Percentiles rank a stretch among this genome's conserved stretches.
Evolutionary conservation across 2,888 invertebrate species (phyloP).

Genomic region (Hirtodrosophila cameraria): DNA sequence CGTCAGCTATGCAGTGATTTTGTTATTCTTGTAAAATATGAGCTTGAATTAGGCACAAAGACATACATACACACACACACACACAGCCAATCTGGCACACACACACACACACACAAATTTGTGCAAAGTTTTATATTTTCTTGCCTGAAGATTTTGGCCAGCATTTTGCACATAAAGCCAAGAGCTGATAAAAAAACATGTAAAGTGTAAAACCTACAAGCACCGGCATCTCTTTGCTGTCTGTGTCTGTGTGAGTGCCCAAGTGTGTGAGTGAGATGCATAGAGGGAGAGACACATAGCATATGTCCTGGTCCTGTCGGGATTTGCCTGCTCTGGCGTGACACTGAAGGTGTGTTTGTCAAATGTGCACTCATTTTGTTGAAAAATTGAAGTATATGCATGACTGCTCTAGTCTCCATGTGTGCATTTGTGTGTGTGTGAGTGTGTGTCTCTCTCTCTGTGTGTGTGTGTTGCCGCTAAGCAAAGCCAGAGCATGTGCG

Average conservation of each 20-base stretch:
- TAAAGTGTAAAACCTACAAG: conserved; percentile 48
- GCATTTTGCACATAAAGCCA: conserved; percentile 31
- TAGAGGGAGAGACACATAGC: conserved; percentile 12
- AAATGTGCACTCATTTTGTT: conserved; percentile 78
- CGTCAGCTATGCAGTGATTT: conserved; percentile 73
- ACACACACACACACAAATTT: conserved; percentile 46
- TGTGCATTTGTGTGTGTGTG: conserved; percentile 2
- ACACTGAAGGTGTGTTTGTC: conserved; percentile 75
- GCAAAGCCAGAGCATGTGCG: conserved; percentile 39
- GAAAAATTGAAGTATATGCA: conserved; percentile 79
- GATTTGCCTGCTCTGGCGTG: conserved; percentile 45
- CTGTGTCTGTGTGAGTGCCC: background rate
- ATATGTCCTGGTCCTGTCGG: conserved; percentile 64
- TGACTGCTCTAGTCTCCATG: conserved; percentile 62
- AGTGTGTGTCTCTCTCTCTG: conserved; percentile 1
- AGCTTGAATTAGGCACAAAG: conserved; percentile 62
- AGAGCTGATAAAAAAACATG: conserved; percentile 48
- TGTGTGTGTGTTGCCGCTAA: conserved; percentile 27
- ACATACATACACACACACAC: conserved; percentile 30
- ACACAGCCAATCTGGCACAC: conserved; percentile 38
- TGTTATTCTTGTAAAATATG: conserved; percentile 77
- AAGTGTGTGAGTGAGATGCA: background rate
- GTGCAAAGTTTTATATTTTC: conserved; percentile 67
- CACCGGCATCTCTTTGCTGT: conserved; percentile 13
- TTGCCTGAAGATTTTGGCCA: conserved; percentile 51